Percentiles rank a stretch among this genome's conserved stretches.
phyloP scores from a whole-genome alignment of 2,888 invertebrate species.

The Volucella bombylans region DNA sequence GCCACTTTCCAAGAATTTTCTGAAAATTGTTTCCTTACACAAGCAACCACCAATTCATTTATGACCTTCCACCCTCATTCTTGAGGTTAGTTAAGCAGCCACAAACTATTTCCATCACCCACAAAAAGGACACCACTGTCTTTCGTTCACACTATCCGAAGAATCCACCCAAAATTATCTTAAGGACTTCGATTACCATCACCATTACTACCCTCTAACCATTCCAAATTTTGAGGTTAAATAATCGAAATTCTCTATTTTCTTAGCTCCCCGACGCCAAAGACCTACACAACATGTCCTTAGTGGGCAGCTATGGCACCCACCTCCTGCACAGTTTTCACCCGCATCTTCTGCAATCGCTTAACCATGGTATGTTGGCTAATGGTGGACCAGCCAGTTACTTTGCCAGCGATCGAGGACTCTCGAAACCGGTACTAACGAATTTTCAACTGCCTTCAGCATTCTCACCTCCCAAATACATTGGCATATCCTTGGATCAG shows the following conservation, averaged over 20 bases:
- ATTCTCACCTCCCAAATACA: slow-evolving; percentile 88
- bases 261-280: slow-evolving; percentile 84
- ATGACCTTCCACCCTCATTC: slow-evolving; percentile 51
- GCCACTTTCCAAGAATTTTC: slow-evolving; percentile 50
- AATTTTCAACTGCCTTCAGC: slow-evolving; percentile 88
- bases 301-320: slow-evolving; percentile 87
- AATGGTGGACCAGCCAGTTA: slow-evolving; percentile 81
- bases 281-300: slow-evolving; percentile 86
- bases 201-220: neutral
- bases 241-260: slow-evolving; percentile 45
- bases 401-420: slow-evolving; percentile 83
- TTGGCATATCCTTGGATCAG: slow-evolving; percentile 83
- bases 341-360: slow-evolving; percentile 88
- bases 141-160: slow-evolving; percentile 34
- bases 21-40: slow-evolving; percentile 9
- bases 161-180: slow-evolving; percentile 47
- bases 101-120: slow-evolving; percentile 55
- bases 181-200: slow-evolving; percentile 49
- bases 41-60: neutral
- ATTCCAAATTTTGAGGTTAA: slow-evolving; percentile 33
- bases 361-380: slow-evolving; percentile 85
- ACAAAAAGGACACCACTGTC: slow-evolving; percentile 51
- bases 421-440: slow-evolving; percentile 84
- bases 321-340: slow-evolving; percentile 88
- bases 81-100: slow-evolving; percentile 62